Evolutionary conservation across 2,113 vertebrate species (phyloP).

Genomic region (Microtus richardsoni): DNA sequence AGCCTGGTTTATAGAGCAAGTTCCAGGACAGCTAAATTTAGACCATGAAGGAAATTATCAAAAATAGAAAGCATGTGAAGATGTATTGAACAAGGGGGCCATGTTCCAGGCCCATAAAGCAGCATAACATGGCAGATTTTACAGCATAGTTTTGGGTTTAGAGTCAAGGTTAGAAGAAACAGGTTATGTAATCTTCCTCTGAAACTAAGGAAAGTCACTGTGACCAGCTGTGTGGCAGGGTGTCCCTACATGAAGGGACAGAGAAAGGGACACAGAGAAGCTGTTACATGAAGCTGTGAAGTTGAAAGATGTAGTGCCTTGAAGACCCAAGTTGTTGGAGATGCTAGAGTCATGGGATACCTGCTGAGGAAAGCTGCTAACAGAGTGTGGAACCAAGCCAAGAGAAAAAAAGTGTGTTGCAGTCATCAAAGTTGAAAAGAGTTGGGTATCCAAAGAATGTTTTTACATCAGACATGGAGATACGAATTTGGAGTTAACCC

Average conservation of each 20-base stretch:
- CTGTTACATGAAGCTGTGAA: background rate
- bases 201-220: background rate
- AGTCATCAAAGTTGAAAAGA: no score
- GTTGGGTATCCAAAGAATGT: no score
- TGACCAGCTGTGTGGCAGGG: background rate
- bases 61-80: background rate
- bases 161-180: background rate
- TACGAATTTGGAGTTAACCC: no score
- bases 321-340: background rate
- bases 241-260: background rate
- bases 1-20: background rate
- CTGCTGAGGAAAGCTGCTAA: no score
- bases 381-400: no score
- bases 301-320: background rate
- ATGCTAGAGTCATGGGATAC: no score
- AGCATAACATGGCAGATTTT: no score
- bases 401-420: no score
- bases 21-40: no score
- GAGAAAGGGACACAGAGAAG: background rate
- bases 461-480: no score
- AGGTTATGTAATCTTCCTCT: no score
- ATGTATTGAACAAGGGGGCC: background rate
- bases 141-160: background rate
- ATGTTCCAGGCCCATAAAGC: background rate
- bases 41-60: no score